phyloP scores from a whole-genome alignment of 1,140 invertebrate species.

The Hydropsyche tenuis region DNA sequence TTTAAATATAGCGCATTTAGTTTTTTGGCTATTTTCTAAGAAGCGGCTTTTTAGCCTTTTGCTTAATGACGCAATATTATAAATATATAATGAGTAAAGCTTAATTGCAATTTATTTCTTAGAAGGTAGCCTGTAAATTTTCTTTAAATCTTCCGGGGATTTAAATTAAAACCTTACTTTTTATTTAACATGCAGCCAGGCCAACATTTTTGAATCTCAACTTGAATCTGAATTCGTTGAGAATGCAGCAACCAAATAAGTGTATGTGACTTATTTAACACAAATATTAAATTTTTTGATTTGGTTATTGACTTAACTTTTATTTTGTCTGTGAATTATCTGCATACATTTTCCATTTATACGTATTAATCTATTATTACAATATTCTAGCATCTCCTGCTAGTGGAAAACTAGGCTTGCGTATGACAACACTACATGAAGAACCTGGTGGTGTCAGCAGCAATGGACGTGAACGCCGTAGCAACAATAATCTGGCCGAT shows the following conservation, averaged over 20 bases:
- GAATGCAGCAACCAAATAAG: constrained; percentile 84
- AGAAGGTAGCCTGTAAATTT: constrained; percentile 42
- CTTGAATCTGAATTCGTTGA: constrained; percentile 89
- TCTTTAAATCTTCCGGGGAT: background rate
- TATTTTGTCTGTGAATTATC: background rate
- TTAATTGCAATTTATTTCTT: constrained; percentile 38
- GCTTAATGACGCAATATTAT: constrained; percentile 18
- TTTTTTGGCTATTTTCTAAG: constrained; percentile 52
- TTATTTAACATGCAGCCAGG: constrained; percentile 76
- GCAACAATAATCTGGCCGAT: constrained; percentile 51
- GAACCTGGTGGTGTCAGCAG: constrained; percentile 65
- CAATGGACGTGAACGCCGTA: background rate
- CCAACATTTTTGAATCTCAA: constrained; percentile 96
- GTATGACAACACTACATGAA: constrained; percentile 92
- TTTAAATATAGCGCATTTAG: constrained; percentile 49
- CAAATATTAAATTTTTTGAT: constrained; percentile 36
- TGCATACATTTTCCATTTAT: too few species aligned
- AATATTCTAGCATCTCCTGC: constrained; percentile 77
- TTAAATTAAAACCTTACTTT: constrained; percentile 18
- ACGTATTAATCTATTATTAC: background rate
- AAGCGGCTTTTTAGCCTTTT: constrained; percentile 30
- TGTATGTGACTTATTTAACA: constrained; percentile 71
- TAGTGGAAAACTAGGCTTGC: constrained; percentile 79
- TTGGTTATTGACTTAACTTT: background rate
- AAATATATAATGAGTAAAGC: constrained; percentile 33